Conservation (phyloP, 2,888 invertebrate species). For the Cepaea hortensis region DNA sequence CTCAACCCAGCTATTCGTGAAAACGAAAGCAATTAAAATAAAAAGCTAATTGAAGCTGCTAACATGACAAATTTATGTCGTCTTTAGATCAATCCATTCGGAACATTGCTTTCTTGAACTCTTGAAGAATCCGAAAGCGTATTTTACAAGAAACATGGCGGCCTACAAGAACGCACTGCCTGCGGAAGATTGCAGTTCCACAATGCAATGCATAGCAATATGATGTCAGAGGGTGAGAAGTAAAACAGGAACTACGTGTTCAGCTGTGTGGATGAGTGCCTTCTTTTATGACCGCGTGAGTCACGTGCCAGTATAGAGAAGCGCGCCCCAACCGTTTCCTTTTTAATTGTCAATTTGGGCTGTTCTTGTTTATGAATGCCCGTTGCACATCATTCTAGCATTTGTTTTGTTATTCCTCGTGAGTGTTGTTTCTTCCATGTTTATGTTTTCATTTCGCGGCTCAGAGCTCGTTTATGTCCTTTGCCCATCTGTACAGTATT, state of each 20-base stretch:
- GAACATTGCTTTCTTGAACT: not conserved
- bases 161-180: not conserved
- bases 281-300: slow-evolving; percentile 14
- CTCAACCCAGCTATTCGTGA: not conserved
- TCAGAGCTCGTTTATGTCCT: not conserved
- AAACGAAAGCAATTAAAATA: not conserved
- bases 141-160: not conserved
- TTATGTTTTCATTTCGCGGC: not conserved
- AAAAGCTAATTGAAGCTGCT: slow-evolving; percentile 17
- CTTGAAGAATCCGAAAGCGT: not conserved
- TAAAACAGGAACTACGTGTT: slow-evolving; percentile 18
- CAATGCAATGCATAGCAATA: not conserved
- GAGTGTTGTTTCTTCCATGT: not conserved
- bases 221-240: slow-evolving; percentile 16
- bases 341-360: not conserved
- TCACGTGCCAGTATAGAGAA: not conserved
- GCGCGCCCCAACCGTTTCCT: not conserved
- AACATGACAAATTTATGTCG: slow-evolving; percentile 18
- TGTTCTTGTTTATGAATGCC: not conserved
- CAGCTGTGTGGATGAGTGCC: not conserved
- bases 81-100: not conserved
- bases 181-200: slow-evolving; percentile 4
- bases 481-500: not conserved
- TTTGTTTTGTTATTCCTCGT: not conserved
- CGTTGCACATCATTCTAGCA: not conserved